Conservation (phyloP, 2,888 invertebrate species). For the Lasius fuliginosus region DNA sequence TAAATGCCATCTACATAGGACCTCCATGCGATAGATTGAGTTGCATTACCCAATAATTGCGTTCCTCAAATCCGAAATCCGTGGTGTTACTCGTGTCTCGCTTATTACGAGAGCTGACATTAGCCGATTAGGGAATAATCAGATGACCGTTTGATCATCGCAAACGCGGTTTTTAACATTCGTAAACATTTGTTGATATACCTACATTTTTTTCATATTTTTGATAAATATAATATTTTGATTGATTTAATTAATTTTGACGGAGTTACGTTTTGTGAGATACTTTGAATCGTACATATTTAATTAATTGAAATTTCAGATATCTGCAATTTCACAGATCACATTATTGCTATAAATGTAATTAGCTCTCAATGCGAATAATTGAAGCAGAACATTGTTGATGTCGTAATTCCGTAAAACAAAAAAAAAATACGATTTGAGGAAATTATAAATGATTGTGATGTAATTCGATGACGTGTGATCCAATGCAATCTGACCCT, state of each 20-base stretch:
- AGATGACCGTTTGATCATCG: not conserved
- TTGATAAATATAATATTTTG: not conserved
- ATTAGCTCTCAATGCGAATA: not conserved
- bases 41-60: slow-evolving; percentile 35
- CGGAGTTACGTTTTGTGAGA: not conserved
- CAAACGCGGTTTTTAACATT: not conserved
- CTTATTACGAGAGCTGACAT: not conserved
- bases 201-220: too few relatives aligned
- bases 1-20: slow-evolving; percentile 24
- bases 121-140: not conserved
- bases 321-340: not conserved
- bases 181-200: not conserved
- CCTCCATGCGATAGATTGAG: slow-evolving; percentile 20
- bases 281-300: not conserved
- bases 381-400: not conserved
- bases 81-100: not conserved
- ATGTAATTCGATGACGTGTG: slow-evolving; percentile 6
- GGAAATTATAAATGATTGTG: not conserved
- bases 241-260: not conserved
- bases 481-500: slow-evolving; percentile 8
- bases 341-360: not conserved
- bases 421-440: not conserved
- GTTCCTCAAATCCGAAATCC: slow-evolving; percentile 9
- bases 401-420: not conserved
- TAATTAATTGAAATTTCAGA: not conserved